Evolutionary conservation across 2,797 vertebrate species (phyloP), one percentile per base, ranked within the genome.

Genomic region (Rhinella marina): DNA sequence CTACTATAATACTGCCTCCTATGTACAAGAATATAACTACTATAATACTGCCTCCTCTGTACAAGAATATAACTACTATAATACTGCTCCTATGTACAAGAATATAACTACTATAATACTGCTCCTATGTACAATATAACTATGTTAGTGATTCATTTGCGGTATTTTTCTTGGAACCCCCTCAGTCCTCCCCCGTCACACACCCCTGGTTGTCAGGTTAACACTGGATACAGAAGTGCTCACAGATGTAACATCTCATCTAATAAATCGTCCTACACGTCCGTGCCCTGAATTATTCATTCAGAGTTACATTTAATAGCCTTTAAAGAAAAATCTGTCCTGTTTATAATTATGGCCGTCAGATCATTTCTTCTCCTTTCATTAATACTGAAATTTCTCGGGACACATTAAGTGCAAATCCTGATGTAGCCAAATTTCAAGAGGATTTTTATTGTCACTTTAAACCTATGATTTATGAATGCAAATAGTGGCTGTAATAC

Each of bases 371-470:
- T 61, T 32, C 27, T 21, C 25, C 27, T 0, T 56, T 80, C 78
- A 61, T 80, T 59, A 80, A 59, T 59, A 80, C 13, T 13, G 56
- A 80, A 56, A 80, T 80, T 79, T 57, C 76, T 27, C 9, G 7
- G 54, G 79, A 64, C 79, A 52, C 27, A 32, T 57, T 32, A 80
- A 80, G 80, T 64, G 80, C 80, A 82, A 3, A 82, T 82, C 19
- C 32, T 82, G 32, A 82, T 66, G 17, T 23, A 59, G 78, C 56
- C 56, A 61, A 61, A 61, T 59, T 41, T 61, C 54, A 32, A 41
- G 7, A 59, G 78, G 56, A 80, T 10, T 14, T 80, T 80, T 80
- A 61, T 61, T 61, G 25, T 80, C 78, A 61, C 57, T 80, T 61
- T 80, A 61, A 59, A 80, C 19, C 10, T 29, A 61, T 80, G 17